Conservation (phyloP, 2,113 vertebrate genomes). For the Rafetus swinhoei region DNA sequence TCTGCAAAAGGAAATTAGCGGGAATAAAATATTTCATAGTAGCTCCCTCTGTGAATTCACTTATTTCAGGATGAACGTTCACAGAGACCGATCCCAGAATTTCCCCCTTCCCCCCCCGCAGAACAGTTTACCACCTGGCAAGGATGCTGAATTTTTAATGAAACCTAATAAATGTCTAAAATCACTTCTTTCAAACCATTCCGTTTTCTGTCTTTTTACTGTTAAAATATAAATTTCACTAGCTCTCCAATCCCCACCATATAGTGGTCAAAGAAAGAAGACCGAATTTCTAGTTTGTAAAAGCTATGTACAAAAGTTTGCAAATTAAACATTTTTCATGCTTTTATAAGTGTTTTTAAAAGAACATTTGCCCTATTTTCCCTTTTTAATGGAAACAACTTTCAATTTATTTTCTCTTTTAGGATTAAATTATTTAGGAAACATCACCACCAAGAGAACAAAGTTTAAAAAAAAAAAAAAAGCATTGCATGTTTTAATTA, state of each 20-base stretch:
- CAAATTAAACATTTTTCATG: background rate
- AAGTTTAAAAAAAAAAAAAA: background rate
- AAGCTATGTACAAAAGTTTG: background rate
- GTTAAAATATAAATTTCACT: background rate
- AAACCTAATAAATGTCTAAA: background rate
- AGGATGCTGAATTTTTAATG: background rate
- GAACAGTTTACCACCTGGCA: background rate
- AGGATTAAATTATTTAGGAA: background rate
- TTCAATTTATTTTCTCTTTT: background rate
- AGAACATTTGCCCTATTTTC: background rate
- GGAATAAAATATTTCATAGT: background rate
- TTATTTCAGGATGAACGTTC: background rate
- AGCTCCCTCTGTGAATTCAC: background rate
- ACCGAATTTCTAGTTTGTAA: background rate
- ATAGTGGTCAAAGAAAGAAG: background rate
- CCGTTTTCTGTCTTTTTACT: background rate
- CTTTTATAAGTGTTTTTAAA: background rate
- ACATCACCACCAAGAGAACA: background rate
- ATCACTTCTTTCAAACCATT: background rate
- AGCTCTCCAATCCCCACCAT: background rate
- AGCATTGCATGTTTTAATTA: background rate
- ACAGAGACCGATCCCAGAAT: background rate
- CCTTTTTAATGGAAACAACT: background rate
- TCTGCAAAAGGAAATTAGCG: background rate
- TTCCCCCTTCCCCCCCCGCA: background rate